A percentile compares a stretch with the other conserved stretches of the same genome.
Conservation (phyloP, 1,140 invertebrate species). For the Drosophila ambigua region DNA sequence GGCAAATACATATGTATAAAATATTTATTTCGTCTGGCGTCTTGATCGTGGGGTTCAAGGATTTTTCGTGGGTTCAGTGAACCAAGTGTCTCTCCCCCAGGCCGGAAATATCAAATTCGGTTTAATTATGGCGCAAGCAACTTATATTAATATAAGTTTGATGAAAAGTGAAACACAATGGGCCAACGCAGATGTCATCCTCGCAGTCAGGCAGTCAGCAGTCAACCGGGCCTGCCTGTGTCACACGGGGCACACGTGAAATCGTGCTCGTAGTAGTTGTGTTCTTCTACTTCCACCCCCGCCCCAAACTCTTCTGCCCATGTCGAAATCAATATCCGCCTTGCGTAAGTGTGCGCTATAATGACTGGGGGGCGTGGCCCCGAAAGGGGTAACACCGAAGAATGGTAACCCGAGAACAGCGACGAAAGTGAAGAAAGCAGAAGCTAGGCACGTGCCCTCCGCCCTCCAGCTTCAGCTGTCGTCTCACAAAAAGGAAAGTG, state of each 20-base stretch:
- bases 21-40: conserved; percentile 74
- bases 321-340: conserved; percentile 74
- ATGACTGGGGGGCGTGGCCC: conserved; percentile 65
- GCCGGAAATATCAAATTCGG: conserved; percentile 80
- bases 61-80: conserved; percentile 73
- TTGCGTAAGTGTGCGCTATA: conserved; percentile 68
- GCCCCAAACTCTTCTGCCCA: background rate
- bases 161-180: conserved; percentile 79
- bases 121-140: conserved; percentile 70
- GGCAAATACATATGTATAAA: conserved; percentile 65
- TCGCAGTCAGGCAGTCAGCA: too few relatives aligned
- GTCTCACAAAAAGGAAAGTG: conserved; percentile 56
- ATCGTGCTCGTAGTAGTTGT: too few relatives aligned
- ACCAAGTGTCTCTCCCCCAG: conserved; percentile 50
- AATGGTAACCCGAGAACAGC: conserved; percentile 59
- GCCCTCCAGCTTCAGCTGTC: conserved; percentile 13
- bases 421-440: conserved; percentile 72
- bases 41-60: conserved; percentile 62
- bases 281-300: too few relatives aligned
- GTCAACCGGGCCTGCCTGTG: too few relatives aligned
- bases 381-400: conserved; percentile 13
- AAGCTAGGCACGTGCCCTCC: conserved; percentile 71
- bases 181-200: conserved; percentile 61
- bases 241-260: too few relatives aligned
- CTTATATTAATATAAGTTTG: conserved; percentile 82